A percentile compares a stretch with the other conserved stretches of the same genome.
These are phyloP conservation scores for Heliconius melpomene DNA, from an alignment of 1,140 invertebrate species.

Conservation along the genomic window DNA sequence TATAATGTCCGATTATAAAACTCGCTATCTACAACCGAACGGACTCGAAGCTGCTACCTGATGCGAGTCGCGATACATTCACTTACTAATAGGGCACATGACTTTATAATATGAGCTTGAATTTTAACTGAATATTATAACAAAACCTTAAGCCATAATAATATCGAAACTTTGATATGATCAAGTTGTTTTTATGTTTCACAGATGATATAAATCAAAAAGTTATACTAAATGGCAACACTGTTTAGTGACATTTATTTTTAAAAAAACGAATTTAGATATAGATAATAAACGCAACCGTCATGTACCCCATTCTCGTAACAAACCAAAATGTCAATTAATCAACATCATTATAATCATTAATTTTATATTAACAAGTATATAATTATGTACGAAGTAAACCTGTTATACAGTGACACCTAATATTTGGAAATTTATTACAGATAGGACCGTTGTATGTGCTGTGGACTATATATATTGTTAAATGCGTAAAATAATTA, in stretches of 20 bases:
- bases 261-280: not conserved
- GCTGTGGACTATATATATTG: constrained; percentile 2
- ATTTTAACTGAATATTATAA: no score
- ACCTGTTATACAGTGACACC: constrained; percentile 79
- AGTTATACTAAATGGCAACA: no score
- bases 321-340: constrained; percentile 60
- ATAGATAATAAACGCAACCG: not conserved
- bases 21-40: constrained; percentile 57
- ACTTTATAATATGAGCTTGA: not conserved
- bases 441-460: constrained; percentile 63
- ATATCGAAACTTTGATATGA: no score
- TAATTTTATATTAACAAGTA: constrained; percentile 79
- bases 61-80: not conserved
- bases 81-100: not conserved
- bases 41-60: constrained; percentile 50
- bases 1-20: constrained; percentile 66
- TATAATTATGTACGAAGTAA: constrained; percentile 78
- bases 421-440: constrained; percentile 64
- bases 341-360: constrained; percentile 76
- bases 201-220: no score
- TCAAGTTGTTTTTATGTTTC: no score
- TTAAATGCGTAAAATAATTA: not conserved
- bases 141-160: no score
- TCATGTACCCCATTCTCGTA: constrained; percentile 20
- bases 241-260: not conserved